Percentiles rank a stretch among this genome's conserved stretches.
Conservation (phyloP, 2,888 invertebrate genomes). For the Tetragnatha montana region DNA sequence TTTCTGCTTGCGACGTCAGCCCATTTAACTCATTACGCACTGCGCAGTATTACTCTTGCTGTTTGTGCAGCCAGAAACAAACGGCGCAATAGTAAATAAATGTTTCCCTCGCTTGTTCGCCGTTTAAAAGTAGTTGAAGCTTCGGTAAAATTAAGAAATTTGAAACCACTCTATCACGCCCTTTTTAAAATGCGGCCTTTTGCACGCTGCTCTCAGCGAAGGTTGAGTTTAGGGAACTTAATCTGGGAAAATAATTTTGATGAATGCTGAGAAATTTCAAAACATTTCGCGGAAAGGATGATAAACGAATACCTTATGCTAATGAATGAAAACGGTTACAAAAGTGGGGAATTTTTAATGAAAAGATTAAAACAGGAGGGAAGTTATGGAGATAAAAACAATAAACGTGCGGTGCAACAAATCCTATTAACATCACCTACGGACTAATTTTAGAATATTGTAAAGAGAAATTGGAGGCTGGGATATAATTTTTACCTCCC, state of each 20-base stretch:
- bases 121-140: not conserved
- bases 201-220: not conserved
- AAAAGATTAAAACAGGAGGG: not conserved
- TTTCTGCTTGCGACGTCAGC: too few relatives aligned
- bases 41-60: too few relatives aligned
- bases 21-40: too few relatives aligned
- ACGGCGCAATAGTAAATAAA: too few relatives aligned
- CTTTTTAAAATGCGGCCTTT: not conserved
- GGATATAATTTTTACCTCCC: not conserved
- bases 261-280: not conserved
- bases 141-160: not conserved
- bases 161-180: not conserved
- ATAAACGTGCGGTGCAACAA: not conserved
- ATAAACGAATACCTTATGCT: not conserved
- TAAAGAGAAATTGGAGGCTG: not conserved
- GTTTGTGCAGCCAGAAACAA: too few relatives aligned
- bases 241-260: not conserved
- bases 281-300: not conserved
- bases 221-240: not conserved
- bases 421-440: not conserved
- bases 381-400: not conserved
- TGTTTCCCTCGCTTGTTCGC: too few relatives aligned
- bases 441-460: not conserved
- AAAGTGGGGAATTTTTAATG: not conserved
- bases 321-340: not conserved